Evolutionary conservation across 2,113 vertebrate genomes (phyloP).

Genomic region (Vulpes lagopus): DNA sequence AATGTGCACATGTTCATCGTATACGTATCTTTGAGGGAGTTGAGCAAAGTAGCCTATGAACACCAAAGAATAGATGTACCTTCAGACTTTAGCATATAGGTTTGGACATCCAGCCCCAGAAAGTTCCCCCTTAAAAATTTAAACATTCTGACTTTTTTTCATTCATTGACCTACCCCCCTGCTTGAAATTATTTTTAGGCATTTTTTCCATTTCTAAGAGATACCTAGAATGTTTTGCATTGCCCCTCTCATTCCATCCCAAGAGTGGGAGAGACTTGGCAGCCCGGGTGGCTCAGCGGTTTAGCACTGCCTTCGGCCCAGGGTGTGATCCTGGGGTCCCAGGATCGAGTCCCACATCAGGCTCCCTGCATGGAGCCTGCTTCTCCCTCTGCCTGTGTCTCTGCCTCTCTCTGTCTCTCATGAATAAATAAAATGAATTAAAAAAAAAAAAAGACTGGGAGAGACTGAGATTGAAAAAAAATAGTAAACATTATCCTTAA

Average conservation of each 20-base stretch:
- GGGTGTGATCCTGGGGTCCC: no score
- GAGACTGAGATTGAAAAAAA: not conserved
- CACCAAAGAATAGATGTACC: not conserved
- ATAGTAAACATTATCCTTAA: not conserved
- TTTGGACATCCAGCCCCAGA: not conserved
- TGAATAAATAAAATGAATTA: no score
- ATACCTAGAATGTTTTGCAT: not conserved
- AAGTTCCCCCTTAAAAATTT: not conserved
- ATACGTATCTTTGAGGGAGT: not conserved
- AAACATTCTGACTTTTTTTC: not conserved
- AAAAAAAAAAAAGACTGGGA: not conserved
- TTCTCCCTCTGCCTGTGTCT: no score
- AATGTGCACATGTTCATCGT: not conserved
- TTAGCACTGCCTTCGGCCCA: no score
- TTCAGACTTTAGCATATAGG: conserved; percentile 10
- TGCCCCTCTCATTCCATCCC: not conserved
- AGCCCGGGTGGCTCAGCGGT: no score
- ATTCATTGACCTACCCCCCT: not conserved
- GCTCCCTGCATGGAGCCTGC: no score
- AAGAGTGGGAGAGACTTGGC: not conserved
- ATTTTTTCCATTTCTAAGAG: not conserved
- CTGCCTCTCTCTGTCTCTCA: no score
- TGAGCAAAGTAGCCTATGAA: not conserved
- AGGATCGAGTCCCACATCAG: no score
- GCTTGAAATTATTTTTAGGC: not conserved